Conservation (phyloP, 2,113 vertebrate species). For the Catharus minimus region DNA sequence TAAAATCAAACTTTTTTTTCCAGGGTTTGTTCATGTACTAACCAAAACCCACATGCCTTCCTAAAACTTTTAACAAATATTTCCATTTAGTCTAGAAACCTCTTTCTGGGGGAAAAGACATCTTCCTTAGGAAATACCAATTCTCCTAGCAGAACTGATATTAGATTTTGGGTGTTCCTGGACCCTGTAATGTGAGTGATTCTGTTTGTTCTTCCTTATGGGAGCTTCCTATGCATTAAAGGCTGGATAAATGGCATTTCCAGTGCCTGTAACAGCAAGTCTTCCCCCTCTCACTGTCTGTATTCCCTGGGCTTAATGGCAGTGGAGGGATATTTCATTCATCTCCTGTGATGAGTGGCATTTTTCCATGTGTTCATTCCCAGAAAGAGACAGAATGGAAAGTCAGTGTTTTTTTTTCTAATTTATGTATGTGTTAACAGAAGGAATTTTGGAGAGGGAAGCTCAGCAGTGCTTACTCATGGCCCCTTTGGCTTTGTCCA, state of each 20-base stretch:
- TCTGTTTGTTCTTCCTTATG: neutral
- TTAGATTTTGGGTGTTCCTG: neutral
- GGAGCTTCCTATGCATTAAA: neutral
- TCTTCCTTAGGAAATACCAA: neutral
- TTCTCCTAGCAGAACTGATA: neutral
- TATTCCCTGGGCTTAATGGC: neutral
- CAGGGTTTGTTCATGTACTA: neutral
- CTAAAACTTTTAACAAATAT: neutral
- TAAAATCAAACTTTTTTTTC: neutral
- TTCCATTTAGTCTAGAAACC: neutral
- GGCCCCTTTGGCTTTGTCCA: neutral
- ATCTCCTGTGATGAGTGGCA: neutral
- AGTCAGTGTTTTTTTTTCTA: neutral
- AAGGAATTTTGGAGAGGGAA: neutral
- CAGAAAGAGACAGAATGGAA: neutral
- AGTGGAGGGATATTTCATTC: neutral
- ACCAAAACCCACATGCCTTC: neutral
- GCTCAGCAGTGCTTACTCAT: neutral
- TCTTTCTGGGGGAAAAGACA: neutral
- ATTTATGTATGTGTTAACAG: neutral
- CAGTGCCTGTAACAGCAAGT: neutral
- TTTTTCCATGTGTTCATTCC: neutral
- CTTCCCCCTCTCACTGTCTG: neutral
- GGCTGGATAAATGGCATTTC: neutral
- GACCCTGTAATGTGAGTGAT: neutral